A percentile compares a stretch with the other conserved stretches of the same genome.
These are phyloP conservation scores for Mormyrops attenuatus DNA, from an alignment of 2,797 vertebrate species.

Conservation along the genomic window DNA sequence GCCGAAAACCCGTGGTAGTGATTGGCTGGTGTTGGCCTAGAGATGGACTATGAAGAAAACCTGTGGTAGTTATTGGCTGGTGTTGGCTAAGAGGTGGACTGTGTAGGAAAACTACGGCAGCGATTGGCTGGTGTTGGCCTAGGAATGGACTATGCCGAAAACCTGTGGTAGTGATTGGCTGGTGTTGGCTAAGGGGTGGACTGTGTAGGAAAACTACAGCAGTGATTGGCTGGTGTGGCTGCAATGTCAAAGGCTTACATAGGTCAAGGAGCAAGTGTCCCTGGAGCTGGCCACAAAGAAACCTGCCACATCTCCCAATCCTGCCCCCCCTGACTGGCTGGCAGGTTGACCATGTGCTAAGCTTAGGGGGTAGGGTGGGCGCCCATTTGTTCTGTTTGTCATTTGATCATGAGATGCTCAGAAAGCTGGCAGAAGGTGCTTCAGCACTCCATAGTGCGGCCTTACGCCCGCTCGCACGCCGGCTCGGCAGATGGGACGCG, in stretches of 20 bases:
- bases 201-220: not conserved
- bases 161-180: not conserved
- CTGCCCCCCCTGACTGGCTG: not conserved
- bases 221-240: not conserved
- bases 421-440: not conserved
- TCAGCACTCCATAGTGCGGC: not conserved
- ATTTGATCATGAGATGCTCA: not conserved
- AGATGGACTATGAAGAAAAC: not conserved
- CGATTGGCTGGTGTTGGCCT: not conserved
- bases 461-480: not conserved
- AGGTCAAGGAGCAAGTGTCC: not conserved
- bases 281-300: not conserved
- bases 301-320: not conserved
- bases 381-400: not conserved
- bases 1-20: not conserved
- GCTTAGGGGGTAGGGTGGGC: not conserved
- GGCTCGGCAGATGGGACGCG: constrained; percentile 1
- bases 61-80: not conserved
- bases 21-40: not conserved
- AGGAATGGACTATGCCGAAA: not conserved
- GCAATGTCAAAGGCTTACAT: not conserved
- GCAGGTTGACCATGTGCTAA: not conserved
- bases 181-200: not conserved
- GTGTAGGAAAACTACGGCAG: not conserved
- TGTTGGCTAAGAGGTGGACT: not conserved